Conservation (phyloP, 2,113 vertebrate species). For the Desmodus rotundus region DNA sequence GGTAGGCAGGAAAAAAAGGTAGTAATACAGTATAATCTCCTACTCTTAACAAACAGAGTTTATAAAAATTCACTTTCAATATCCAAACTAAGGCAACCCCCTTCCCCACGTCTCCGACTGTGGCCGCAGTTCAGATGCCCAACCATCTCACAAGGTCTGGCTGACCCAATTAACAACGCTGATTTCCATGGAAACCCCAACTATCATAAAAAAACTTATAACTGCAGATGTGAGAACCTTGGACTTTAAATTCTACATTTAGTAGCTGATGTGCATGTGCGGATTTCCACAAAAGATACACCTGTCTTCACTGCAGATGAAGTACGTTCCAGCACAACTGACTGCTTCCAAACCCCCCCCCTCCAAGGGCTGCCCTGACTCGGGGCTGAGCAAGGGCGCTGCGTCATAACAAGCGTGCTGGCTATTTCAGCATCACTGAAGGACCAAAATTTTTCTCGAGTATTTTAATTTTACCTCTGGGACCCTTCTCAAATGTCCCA, state of each 20-base stretch:
- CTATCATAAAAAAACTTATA: background rate
- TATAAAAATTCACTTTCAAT: constrained; percentile 11
- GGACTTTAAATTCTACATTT: background rate
- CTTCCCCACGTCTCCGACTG: background rate
- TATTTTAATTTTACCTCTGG: constrained; percentile 72
- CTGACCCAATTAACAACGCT: background rate
- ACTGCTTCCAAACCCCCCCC: background rate
- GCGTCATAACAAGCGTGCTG: background rate
- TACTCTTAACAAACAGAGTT: background rate
- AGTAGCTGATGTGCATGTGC: constrained; percentile 24
- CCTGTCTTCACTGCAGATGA: background rate
- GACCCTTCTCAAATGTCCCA: constrained; percentile 68
- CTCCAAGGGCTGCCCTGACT: background rate
- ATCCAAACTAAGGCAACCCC: background rate
- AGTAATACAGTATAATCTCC: background rate
- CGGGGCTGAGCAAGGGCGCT: background rate
- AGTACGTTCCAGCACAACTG: background rate
- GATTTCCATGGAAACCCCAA: constrained; percentile 9
- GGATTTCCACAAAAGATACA: background rate
- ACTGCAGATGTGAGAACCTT: constrained; percentile 22
- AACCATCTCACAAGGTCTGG: background rate
- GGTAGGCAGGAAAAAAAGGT: background rate
- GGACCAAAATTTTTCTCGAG: background rate
- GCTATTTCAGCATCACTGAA: background rate
- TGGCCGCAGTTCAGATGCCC: background rate